Evolutionary conservation across 2,797 vertebrate genomes (phyloP).

Genomic region (Mormyrus hasselquistii): DNA sequence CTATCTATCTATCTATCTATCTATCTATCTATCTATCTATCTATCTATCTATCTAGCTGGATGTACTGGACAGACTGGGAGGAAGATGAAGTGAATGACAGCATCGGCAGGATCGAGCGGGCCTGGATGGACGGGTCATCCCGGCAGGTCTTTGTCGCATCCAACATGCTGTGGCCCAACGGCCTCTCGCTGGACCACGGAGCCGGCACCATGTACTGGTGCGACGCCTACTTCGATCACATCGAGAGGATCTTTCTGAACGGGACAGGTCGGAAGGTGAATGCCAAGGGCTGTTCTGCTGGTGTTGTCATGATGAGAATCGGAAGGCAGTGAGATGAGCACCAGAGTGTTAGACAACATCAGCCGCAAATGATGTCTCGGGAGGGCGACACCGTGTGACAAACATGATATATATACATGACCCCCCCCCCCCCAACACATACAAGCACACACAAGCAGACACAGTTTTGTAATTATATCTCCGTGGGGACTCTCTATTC

Average conservation of each 20-base stretch:
- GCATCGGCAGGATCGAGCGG: constrained; percentile 92
- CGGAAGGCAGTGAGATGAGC: neutral
- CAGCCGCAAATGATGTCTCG: neutral
- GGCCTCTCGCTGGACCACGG: constrained; percentile 86
- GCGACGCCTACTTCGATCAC: constrained; percentile 97
- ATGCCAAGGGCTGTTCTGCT: constrained; percentile 5
- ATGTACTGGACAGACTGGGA: constrained; percentile 99
- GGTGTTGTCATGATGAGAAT: neutral
- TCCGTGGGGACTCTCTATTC: too few relatives aligned
- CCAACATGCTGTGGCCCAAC: constrained; percentile 98
- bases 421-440: neutral
- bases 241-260: constrained; percentile 94
- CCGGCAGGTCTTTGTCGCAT: constrained; percentile 87
- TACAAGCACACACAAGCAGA: neutral
- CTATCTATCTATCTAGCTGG: constrained; percentile 64
- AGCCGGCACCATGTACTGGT: constrained; percentile 86
- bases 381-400: neutral
- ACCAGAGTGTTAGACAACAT: neutral
- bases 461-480: too few relatives aligned
- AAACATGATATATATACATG: neutral
- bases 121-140: constrained; percentile 96
- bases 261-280: constrained; percentile 88
- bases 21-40: neutral
- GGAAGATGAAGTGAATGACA: constrained; percentile 95
- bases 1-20: neutral